Evolutionary conservation across 2,888 invertebrate genomes (phyloP), one percentile per base, ranked within the genome.

Genomic region (Lasioglossum lativentre): DNA sequence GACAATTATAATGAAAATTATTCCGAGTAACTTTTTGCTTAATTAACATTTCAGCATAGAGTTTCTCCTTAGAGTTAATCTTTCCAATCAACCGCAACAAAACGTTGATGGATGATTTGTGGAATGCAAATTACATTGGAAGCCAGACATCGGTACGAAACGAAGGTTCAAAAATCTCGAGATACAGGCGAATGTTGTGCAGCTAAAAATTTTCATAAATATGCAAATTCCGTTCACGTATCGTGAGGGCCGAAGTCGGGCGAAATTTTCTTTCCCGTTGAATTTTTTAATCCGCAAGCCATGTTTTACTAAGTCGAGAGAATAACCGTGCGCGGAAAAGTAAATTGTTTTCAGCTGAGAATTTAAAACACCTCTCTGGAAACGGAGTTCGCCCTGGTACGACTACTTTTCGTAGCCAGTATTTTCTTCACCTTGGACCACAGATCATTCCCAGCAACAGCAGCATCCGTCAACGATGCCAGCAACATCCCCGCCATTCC

Each of bases 391-490:
- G 30, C 30, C 23, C n/a, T 4, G 27, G 34, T 63, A 66, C 66
- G 8, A 66, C 34, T 63, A 45, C 72, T n/a, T 56, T 38, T 30
- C 27, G 8, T 8, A 34, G 63, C 42, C 40, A 34, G 52, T 76
- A 83, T 83, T 80, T 83, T 77, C 83, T 82, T 75, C 75, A 42
- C 6, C 66, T 34, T 34, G 72, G 45, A 72, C 59, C 70, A 63
- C 85, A 74, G 75, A 66, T 83, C 79, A 76, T 79, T 75, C 59
- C 85, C 79, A 76, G 38, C 79, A 76, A 59, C 73, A 71, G 19
- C 42, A 45, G 52, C 59, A 78, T 78, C 83, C 80, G 83, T 85
- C 85, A 85, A 42, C 75, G 66, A 59, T 76, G 73, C 79, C 56
- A 83, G 68, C 79, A 63, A 30, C 85, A 83, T 76, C 47, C 84